These are phyloP conservation scores for Bryconaethiops microstoma DNA, from an alignment of 2,797 vertebrate genomes.

Conservation along the genomic window DNA sequence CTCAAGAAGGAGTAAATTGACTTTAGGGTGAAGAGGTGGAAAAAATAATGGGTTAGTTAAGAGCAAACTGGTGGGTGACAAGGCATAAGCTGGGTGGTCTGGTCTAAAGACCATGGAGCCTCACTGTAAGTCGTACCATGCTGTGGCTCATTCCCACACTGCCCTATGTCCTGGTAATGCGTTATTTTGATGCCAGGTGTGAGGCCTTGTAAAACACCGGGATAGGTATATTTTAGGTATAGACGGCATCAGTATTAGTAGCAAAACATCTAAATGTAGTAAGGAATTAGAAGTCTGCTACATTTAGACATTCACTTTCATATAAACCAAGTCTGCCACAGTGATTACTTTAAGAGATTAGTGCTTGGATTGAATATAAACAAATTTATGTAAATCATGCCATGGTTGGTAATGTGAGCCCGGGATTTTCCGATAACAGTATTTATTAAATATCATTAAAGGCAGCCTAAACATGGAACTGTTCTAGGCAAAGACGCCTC, in stretches of 20 bases:
- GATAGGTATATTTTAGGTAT: too few species aligned
- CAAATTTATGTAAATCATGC: background rate
- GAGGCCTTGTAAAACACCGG: too few species aligned
- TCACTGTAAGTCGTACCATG: too few species aligned
- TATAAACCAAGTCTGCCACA: background rate
- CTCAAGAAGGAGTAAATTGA: background rate
- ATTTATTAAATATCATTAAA: background rate
- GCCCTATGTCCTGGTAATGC: too few species aligned
- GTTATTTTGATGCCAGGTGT: too few species aligned
- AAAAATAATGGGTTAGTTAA: background rate
- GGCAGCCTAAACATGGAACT: constrained; percentile 22
- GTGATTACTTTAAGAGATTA: constrained; percentile 10
- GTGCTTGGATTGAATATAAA: constrained; percentile 7
- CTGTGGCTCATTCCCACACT: too few species aligned
- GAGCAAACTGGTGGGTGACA: background rate
- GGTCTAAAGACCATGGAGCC: background rate
- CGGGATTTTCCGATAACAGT: background rate
- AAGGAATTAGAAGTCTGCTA: background rate
- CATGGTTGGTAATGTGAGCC: constrained; percentile 14
- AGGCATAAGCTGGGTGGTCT: background rate
- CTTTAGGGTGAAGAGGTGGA: background rate
- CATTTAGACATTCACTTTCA: constrained; percentile 18
- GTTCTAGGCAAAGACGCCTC: constrained; percentile 2
- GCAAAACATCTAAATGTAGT: constrained; percentile 1
- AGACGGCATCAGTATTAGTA: background rate